Base-by-base conservation (phyloP, 2,113 vertebrate species). In the Nerophis ophidion region DNA sequence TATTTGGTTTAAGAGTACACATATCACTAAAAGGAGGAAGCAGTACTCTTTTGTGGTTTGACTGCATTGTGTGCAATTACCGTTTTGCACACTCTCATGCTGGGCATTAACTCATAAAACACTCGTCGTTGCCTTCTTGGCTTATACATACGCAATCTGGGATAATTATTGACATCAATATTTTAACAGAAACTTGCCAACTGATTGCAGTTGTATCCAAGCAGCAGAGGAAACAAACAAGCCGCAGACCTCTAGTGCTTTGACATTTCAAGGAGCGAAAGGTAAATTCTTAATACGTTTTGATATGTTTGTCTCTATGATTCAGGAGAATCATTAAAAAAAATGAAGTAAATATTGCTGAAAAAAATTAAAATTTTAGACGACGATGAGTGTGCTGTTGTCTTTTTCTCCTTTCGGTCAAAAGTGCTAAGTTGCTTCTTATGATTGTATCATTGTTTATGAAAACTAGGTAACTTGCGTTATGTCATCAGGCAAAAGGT, bases 111-210 rank as follows among this genome's bases (percentile, higher is more conserved):
- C 26, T 26, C 26, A 26, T 26, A 26, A 46, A 38, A 54, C n/a
- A 15, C 8, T 36, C 17, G 5, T 40, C 7, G 10, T 40, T 9
- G 10, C 35, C 48, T 14, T 46, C 8, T 7, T 0, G 26, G 34
- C 16, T 8, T 35, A 61, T 8, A 55, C 34, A 16, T 38, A 77
- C 72, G 68, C 65, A 80, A 72, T 71, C 35, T 14, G 4, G 17
- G 34, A 26, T 5, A 0, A 47, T n/a, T 40, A 48, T 58, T 49
- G 54, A 17, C 8, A 19, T 10, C 17, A 60, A 52, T 51, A 47
- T 67, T 13, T 19, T 6, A 4, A 17, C 40, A 8, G 1, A 34
- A 8, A 8, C 0, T n/a, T 69, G 48, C 2, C 40, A 61, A 33
- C 15, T 12, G 15, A 15, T 7, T 5, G 0, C 42, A n/a, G 48